These are phyloP conservation scores for Spodoptera litura DNA, from an alignment of 1,140 invertebrate species.

Conservation along the genomic window DNA sequence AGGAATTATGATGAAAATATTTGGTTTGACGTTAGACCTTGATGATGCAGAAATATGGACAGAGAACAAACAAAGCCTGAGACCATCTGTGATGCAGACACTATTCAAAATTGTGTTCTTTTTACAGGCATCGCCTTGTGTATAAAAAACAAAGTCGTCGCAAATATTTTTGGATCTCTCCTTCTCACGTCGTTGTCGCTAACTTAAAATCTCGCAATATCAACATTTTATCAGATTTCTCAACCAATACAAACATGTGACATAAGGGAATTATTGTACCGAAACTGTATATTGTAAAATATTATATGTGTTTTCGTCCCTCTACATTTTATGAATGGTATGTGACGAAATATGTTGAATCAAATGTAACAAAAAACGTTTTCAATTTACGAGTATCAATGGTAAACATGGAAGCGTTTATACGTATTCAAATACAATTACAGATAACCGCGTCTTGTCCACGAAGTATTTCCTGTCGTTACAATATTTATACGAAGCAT, in stretches of 20 bases:
- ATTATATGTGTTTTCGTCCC: not conserved
- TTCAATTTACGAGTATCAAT: slow-evolving; percentile 6
- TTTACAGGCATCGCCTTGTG: not conserved
- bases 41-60: slow-evolving; percentile 18
- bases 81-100: slow-evolving; percentile 20
- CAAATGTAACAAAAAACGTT: not conserved
- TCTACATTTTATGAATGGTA: not conserved
- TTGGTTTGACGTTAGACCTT: slow-evolving; percentile 39
- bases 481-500: slow-evolving; percentile 20
- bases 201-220: slow-evolving; percentile 30
- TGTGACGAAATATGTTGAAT: not conserved
- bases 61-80: slow-evolving; percentile 29
- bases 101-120: slow-evolving; percentile 28
- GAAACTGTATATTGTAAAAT: slow-evolving; percentile 2
- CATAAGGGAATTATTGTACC: slow-evolving; percentile 10
- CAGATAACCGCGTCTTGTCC: slow-evolving; percentile 41
- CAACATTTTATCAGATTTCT: slow-evolving; percentile 17
- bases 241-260: not conserved
- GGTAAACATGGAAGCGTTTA: slow-evolving; percentile 14
- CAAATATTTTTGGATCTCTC: not conserved
- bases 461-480: slow-evolving; percentile 41
- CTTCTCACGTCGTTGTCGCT: not conserved
- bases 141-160: not conserved
- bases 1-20: slow-evolving; percentile 46
- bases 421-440: slow-evolving; percentile 42